Conservation (phyloP, 2,888 invertebrate genomes). For the Ophioninae sp. region DNA sequence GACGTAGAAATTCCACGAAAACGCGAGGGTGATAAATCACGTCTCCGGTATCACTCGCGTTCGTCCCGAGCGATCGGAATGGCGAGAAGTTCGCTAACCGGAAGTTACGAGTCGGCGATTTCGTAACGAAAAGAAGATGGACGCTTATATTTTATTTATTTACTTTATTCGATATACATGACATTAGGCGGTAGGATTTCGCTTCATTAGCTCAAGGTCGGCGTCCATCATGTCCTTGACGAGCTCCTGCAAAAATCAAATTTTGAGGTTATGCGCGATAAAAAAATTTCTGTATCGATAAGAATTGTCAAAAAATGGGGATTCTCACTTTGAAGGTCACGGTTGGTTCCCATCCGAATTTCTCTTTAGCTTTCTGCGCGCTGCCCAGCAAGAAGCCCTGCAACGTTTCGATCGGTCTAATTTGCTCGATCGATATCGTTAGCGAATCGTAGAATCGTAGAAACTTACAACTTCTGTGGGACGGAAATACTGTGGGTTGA, state of each 20-base stretch:
- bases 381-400: slow-evolving; percentile 96
- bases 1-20: slow-evolving; percentile 53
- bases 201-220: slow-evolving; percentile 94
- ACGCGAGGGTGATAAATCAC: slow-evolving; percentile 61
- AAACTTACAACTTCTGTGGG: slow-evolving; percentile 96
- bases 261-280: not conserved
- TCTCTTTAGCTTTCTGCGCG: slow-evolving; percentile 92
- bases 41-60: slow-evolving; percentile 19
- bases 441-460: slow-evolving; percentile 14
- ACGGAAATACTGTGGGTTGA: slow-evolving; percentile 97
- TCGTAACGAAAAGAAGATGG: not conserved
- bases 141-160: not conserved
- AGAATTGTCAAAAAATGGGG: slow-evolving; percentile 8
- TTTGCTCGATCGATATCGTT: slow-evolving; percentile 5
- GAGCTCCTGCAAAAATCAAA: slow-evolving; percentile 83
- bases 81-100: not conserved
- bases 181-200: slow-evolving; percentile 91
- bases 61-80: not conserved
- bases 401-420: not conserved
- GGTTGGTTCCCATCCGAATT: slow-evolving; percentile 94
- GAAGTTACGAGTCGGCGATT: not conserved
- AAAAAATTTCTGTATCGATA: slow-evolving; percentile 9
- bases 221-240: slow-evolving; percentile 97
- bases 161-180: not conserved
- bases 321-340: slow-evolving; percentile 86